Conservation (phyloP, 2,797 vertebrate species). For the Aulostomus chinensis region DNA sequence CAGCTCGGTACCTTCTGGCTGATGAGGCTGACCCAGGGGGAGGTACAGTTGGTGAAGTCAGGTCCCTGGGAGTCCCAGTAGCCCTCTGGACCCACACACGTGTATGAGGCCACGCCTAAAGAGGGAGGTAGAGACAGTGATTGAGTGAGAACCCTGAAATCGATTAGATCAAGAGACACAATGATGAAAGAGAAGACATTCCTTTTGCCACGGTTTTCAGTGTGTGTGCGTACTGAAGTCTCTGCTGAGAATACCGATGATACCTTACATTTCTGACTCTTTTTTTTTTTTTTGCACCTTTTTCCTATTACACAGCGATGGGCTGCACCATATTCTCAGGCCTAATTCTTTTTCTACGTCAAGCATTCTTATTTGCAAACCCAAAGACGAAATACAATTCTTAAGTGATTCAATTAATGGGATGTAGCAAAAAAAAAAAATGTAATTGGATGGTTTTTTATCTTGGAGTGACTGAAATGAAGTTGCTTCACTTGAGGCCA, state of each 20-base stretch:
- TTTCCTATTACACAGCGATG: too few relatives aligned
- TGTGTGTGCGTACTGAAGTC: background rate
- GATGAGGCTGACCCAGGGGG: slow-evolving; percentile 96
- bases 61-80: slow-evolving; percentile 94
- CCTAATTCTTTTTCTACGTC: background rate
- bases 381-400: slow-evolving; percentile 26
- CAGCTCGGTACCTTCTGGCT: slow-evolving; percentile 88
- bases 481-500: slow-evolving; percentile 42
- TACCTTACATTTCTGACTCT: too few relatives aligned
- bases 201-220: background rate
- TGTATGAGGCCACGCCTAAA: slow-evolving; percentile 88
- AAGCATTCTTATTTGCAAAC: slow-evolving; percentile 37
- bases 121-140: slow-evolving; percentile 8
- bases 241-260: too few relatives aligned
- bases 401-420: slow-evolving; percentile 51
- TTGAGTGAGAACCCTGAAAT: background rate
- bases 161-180: background rate
- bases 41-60: slow-evolving; percentile 97
- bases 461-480: slow-evolving; percentile 38
- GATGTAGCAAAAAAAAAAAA: slow-evolving; percentile 41
- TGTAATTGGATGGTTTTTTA: slow-evolving; percentile 62
- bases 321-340: background rate
- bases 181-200: too few relatives aligned
- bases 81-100: slow-evolving; percentile 88
- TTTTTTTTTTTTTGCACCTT: too few relatives aligned